These are phyloP conservation scores for Pantelozetes paolii DNA, from an alignment of 2,888 invertebrate species.

Conservation along the genomic window DNA sequence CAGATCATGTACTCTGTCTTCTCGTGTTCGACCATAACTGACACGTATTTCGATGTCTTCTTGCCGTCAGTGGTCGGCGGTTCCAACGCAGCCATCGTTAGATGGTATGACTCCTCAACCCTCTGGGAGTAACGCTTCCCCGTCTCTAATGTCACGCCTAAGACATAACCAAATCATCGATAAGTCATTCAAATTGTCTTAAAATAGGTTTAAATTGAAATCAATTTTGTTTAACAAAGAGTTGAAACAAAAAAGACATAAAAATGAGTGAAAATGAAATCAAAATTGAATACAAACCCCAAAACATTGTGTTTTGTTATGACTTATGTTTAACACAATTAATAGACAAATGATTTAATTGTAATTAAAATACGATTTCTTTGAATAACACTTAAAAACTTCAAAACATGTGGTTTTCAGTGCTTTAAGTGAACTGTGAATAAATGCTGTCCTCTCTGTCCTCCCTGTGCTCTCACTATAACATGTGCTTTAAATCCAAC, in stretches of 20 bases:
- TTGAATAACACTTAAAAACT: not conserved
- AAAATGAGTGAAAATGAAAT: not conserved
- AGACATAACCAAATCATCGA: not conserved
- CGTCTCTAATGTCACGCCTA: constrained; percentile 52
- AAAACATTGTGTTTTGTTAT: constrained; percentile 13
- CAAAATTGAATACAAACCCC: constrained; percentile 23
- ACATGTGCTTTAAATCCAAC: too few relatives aligned
- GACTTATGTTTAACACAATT: too few relatives aligned
- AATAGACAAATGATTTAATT: not conserved
- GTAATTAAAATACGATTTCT: not conserved
- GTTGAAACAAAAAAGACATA: not conserved
- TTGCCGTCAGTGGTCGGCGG: constrained; percentile 37
- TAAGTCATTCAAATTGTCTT: not conserved
- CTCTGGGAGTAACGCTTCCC: constrained; percentile 53
- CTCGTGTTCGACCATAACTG: constrained; percentile 52
- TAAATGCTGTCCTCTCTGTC: not conserved
- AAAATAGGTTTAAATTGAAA: too few relatives aligned
- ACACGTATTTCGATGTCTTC: constrained; percentile 46
- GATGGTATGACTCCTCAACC: constrained; percentile 49
- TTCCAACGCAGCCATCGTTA: constrained; percentile 46
- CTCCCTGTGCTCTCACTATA: too few relatives aligned
- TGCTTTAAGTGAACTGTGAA: too few relatives aligned
- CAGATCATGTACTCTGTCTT: constrained; percentile 52
- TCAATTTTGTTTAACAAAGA: not conserved
- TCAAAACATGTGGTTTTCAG: not conserved